Evolutionary conservation across 1,140 invertebrate species (phyloP).

Genomic region (Bombus superbus): DNA sequence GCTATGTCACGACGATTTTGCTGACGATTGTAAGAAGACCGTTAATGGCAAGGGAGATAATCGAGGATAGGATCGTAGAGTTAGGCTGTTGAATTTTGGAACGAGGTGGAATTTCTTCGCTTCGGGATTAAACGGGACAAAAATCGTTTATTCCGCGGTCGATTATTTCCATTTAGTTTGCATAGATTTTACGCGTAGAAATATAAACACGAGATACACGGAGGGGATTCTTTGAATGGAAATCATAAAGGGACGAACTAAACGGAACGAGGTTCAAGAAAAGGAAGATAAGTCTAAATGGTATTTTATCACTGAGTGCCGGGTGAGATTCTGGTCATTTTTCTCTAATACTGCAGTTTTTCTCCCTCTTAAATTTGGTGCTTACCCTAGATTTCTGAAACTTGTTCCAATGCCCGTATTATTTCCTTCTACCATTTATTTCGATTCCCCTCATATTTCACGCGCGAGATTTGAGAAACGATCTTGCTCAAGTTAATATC

Average conservation of each 20-base stretch:
- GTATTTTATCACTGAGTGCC: background rate
- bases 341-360: slow-evolving; percentile 6
- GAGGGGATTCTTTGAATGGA: background rate
- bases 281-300: background rate
- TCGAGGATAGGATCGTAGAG: too few relatives aligned
- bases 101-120: too few relatives aligned
- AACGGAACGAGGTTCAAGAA: background rate
- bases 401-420: background rate
- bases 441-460: background rate
- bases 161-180: background rate
- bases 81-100: too few relatives aligned
- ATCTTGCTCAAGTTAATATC: too few relatives aligned
- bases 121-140: background rate
- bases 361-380: background rate
- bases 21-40: too few relatives aligned
- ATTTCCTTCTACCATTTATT: slow-evolving; percentile 1
- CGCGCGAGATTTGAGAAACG: too few relatives aligned
- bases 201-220: background rate
- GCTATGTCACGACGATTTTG: too few relatives aligned
- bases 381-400: slow-evolving; percentile 9
- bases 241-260: background rate
- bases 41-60: too few relatives aligned
- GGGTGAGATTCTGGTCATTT: background rate
- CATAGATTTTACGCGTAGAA: background rate
- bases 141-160: background rate